Conservation (phyloP, 2,113 vertebrate species). For the Dipodomys stephensi region DNA sequence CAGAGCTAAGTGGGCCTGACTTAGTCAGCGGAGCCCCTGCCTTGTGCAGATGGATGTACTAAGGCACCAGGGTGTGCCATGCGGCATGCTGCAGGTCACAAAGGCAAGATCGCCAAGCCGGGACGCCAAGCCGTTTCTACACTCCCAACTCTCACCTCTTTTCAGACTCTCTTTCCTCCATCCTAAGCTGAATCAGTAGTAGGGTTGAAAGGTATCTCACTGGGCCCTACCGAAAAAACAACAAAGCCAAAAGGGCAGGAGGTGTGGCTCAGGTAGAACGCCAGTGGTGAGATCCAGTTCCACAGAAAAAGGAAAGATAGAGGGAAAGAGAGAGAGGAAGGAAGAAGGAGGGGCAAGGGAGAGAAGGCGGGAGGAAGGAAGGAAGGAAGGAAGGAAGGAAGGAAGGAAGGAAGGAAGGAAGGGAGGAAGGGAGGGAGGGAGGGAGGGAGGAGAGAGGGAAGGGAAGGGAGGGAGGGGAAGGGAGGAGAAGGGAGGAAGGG, state of each 20-base stretch:
- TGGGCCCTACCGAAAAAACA: no score
- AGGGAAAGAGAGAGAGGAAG: background rate
- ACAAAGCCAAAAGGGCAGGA: no score
- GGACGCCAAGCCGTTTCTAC: background rate
- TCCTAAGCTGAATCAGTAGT: background rate
- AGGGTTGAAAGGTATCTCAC: background rate
- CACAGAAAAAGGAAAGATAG: background rate
- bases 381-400: no score
- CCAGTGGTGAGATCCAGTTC: no score
- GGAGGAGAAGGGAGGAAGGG: no score
- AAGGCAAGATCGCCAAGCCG: background rate
- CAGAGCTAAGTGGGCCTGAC: background rate
- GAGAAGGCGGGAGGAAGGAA: background rate
- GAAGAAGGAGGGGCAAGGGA: background rate
- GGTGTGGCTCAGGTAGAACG: no score
- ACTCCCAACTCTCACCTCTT: background rate
- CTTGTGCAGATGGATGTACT: background rate
- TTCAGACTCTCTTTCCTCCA: background rate
- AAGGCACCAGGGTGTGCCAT: background rate
- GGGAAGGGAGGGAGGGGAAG: no score
- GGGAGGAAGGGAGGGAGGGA: no score
- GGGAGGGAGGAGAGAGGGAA: no score
- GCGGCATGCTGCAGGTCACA: background rate
- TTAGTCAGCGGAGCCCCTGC: background rate
- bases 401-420: no score